phyloP scores from a whole-genome alignment of 2,113 vertebrate species.

The Halichoeres trimaculatus region DNA sequence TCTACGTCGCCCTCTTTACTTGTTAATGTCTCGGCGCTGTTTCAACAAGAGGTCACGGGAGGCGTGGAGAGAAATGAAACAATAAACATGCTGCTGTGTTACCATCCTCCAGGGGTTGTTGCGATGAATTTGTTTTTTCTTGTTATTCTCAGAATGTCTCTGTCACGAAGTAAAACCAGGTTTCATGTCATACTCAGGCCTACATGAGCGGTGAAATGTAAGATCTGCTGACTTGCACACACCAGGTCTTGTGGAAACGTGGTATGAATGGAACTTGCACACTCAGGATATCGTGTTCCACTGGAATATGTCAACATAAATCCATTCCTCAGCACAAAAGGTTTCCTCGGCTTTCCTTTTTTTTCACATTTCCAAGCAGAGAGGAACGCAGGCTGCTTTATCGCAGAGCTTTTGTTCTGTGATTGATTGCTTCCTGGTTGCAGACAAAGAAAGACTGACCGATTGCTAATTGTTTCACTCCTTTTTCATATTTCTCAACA shows the following conservation, averaged over 20 bases:
- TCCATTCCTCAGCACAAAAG: slow-evolving; percentile 64
- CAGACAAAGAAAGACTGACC: background rate
- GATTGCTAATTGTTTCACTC: background rate
- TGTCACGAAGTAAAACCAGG: background rate
- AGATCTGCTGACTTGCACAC: slow-evolving; percentile 75
- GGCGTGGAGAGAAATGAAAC: slow-evolving; percentile 37
- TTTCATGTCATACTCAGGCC: slow-evolving; percentile 22
- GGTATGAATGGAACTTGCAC: slow-evolving; percentile 81
- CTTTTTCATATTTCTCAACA: background rate
- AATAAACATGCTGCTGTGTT: slow-evolving; percentile 43
- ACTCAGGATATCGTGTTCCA: slow-evolving; percentile 75
- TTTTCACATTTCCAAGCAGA: slow-evolving; percentile 29
- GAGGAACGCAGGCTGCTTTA: slow-evolving; percentile 26
- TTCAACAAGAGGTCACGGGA: slow-evolving; percentile 36
- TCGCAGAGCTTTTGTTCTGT: slow-evolving; percentile 53
- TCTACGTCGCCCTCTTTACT: slow-evolving; percentile 25
- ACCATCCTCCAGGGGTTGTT: slow-evolving; percentile 22
- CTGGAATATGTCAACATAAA: slow-evolving; percentile 73
- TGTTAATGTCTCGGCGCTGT: slow-evolving; percentile 35
- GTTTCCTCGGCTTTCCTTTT: slow-evolving; percentile 45
- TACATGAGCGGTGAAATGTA: slow-evolving; percentile 51
- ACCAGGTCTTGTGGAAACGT: slow-evolving; percentile 63
- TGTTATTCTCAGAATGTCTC: slow-evolving; percentile 31
- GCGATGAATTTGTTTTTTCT: slow-evolving; percentile 20
- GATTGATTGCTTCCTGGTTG: slow-evolving; percentile 60